phyloP scores from a whole-genome alignment of 2,113 vertebrate species.

The Solea solea region DNA sequence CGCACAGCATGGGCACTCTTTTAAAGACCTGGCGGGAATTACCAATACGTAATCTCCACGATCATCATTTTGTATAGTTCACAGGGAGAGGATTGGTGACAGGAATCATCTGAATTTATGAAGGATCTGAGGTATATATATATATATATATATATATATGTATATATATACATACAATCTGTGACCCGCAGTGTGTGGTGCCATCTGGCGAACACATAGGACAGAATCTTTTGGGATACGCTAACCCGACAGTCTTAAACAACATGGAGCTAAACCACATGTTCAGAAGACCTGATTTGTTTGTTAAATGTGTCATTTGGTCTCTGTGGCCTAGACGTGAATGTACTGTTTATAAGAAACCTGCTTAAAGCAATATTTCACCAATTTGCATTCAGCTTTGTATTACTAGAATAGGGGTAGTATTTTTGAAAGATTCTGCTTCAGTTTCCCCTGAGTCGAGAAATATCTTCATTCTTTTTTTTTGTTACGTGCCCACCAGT shows the following conservation, averaged over 20 bases:
- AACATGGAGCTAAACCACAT: slow-evolving; percentile 54
- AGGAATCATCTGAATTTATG: slow-evolving; percentile 36
- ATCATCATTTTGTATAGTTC: slow-evolving; percentile 72
- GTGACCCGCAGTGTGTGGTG: slow-evolving; percentile 16
- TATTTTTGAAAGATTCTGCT: no score
- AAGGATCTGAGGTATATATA: slow-evolving; percentile 25
- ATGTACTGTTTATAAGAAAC: slow-evolving; percentile 39
- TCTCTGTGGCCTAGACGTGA: slow-evolving; percentile 33
- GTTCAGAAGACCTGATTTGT: slow-evolving; percentile 55
- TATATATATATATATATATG: background rate
- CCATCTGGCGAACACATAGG: slow-evolving; percentile 65
- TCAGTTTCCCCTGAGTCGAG: no score
- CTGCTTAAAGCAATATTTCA: no score
- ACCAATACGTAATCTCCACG: slow-evolving; percentile 74
- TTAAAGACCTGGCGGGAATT: slow-evolving; percentile 78
- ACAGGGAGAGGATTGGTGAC: slow-evolving; percentile 7
- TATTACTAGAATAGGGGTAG: no score
- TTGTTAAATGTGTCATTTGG: slow-evolving; percentile 35
- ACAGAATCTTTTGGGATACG: slow-evolving; percentile 41
- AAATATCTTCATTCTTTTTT: no score
- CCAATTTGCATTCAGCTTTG: no score
- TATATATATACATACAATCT: slow-evolving; percentile 31
- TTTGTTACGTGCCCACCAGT: no score
- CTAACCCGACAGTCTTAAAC: slow-evolving; percentile 49
- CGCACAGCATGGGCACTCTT: slow-evolving; percentile 75